phyloP scores from a whole-genome alignment of 2,888 invertebrate genomes.

The Dicyrtoma fusca region DNA sequence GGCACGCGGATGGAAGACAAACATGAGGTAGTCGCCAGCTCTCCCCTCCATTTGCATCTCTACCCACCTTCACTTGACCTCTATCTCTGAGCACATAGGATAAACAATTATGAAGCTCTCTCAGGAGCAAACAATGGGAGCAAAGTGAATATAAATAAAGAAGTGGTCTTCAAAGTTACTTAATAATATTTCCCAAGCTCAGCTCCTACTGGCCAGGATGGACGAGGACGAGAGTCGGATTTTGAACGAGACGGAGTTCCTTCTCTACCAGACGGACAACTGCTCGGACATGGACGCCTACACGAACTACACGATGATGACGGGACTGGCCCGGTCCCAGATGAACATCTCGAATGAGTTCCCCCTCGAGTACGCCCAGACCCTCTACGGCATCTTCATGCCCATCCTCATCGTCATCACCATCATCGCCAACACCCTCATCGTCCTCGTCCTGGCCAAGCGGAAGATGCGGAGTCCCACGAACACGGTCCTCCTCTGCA shows the following conservation, averaged over 20 bases:
- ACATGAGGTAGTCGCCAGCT: too few relatives aligned
- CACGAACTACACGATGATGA: neutral
- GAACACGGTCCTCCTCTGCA: conserved; percentile 89
- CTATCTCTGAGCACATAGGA: too few relatives aligned
- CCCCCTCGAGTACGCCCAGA: conserved; percentile 69
- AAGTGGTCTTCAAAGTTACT: too few relatives aligned
- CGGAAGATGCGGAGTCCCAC: conserved; percentile 91
- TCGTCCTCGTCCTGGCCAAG: conserved; percentile 85
- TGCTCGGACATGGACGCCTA: conserved; percentile 20
- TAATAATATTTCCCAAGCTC: too few relatives aligned
- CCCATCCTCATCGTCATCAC: conserved; percentile 85
- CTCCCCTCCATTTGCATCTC: too few relatives aligned
- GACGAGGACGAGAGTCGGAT: neutral
- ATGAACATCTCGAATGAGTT: conserved; percentile 71
- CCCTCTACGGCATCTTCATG: conserved; percentile 77
- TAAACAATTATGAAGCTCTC: too few relatives aligned
- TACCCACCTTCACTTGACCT: too few relatives aligned
- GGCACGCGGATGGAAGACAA: too few relatives aligned
- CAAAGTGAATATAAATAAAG: too few relatives aligned
- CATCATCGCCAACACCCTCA: conserved; percentile 85
- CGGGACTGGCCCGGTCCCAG: neutral
- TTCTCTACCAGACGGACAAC: conserved; percentile 22
- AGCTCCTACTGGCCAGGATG: neutral
- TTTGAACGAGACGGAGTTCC: conserved; percentile 5
- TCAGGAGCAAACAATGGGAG: too few relatives aligned